A percentile compares a stretch with the other conserved stretches of the same genome.
These are phyloP conservation scores for Amiota minor DNA, from an alignment of 2,888 invertebrate species.

Conservation along the genomic window DNA sequence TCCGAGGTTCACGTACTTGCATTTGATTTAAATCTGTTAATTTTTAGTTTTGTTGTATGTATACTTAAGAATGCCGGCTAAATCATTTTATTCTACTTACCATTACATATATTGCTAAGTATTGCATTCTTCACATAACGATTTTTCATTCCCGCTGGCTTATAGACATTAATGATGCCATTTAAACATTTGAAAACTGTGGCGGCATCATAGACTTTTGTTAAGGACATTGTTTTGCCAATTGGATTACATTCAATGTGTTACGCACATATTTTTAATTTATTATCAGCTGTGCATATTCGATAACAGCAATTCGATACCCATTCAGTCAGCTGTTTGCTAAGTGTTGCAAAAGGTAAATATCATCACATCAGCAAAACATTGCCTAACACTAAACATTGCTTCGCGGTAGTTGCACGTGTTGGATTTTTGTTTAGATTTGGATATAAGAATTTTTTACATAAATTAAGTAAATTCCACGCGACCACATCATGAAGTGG, in stretches of 20 bases:
- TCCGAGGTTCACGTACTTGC: constrained; percentile 77
- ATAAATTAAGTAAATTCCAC: constrained; percentile 19
- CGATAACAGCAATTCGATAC: background rate
- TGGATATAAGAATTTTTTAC: constrained; percentile 21
- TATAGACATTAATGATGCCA: constrained; percentile 86
- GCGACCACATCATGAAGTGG: constrained; percentile 68
- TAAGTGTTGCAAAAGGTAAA: background rate
- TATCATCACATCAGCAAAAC: too few species aligned
- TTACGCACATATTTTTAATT: background rate
- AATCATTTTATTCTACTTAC: constrained; percentile 73
- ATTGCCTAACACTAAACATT: too few species aligned
- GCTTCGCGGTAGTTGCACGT: constrained; percentile 44
- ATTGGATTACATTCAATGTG: background rate
- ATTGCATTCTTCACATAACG: constrained; percentile 77
- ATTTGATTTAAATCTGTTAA: constrained; percentile 81
- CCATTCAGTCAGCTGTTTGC: constrained; percentile 1
- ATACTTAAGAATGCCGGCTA: background rate
- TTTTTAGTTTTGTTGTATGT: background rate
- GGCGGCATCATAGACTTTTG: constrained; percentile 74
- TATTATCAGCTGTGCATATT: background rate
- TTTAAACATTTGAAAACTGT: constrained; percentile 80
- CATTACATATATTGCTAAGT: constrained; percentile 79
- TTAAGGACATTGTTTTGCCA: constrained; percentile 56
- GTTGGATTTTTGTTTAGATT: constrained; percentile 31
- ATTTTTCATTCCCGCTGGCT: constrained; percentile 79